Conservation (phyloP, 2,797 vertebrate genomes). For the Rhinella marina region DNA sequence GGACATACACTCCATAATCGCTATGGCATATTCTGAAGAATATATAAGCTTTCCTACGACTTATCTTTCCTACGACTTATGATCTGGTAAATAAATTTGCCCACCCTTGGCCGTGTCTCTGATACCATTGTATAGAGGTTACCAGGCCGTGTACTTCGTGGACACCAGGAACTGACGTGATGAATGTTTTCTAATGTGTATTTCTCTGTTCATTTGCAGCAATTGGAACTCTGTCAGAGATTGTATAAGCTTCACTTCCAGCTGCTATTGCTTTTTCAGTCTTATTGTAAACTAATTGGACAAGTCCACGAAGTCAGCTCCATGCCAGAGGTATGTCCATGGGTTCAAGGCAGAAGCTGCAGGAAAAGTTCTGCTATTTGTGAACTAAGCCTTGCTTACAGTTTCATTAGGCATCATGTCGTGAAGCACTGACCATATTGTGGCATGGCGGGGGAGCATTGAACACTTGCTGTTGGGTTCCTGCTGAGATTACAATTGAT, state of each 20-base stretch:
- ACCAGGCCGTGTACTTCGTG: not conserved
- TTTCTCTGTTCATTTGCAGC: conserved; percentile 73
- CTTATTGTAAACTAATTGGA: conserved; percentile 97
- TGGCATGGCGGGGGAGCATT: not conserved
- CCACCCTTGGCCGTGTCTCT: not conserved
- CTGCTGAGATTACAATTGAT: too few species aligned
- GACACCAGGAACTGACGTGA: not conserved
- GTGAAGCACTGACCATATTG: not conserved
- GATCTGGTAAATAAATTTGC: not conserved
- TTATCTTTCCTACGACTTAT: not conserved
- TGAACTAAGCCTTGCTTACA: too few species aligned
- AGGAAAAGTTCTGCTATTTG: not conserved
- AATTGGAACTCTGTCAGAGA: conserved; percentile 97
- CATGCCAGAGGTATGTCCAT: conserved; percentile 86
- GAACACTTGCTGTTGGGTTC: not conserved
- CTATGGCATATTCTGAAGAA: not conserved
- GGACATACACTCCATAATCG: not conserved
- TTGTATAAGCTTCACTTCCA: conserved; percentile 99
- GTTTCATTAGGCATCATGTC: not conserved
- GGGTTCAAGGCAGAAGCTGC: not conserved
- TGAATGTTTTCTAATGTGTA: not conserved
- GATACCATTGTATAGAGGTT: not conserved
- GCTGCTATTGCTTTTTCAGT: conserved; percentile 97
- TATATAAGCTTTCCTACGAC: not conserved
- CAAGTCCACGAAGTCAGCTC: conserved; percentile 95